Base-by-base conservation (phyloP, 2,797 vertebrate species). In the Mustela erminea region DNA sequence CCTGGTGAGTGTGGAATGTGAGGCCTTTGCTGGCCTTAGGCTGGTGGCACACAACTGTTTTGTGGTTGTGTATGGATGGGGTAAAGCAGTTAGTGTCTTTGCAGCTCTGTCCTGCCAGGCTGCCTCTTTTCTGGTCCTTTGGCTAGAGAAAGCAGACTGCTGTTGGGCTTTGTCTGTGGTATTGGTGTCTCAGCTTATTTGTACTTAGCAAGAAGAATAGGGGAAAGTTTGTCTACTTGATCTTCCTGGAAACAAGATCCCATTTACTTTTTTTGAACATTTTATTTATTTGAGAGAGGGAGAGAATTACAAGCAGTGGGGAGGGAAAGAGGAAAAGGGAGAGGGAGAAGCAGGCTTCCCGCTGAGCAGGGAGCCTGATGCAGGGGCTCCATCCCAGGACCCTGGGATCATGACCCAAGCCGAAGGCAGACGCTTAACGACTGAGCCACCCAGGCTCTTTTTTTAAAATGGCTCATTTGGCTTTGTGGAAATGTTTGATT, bases 401-500 rank as follows among this genome's bases (percentile, higher is more conserved):
- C 14, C 62, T 17, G 62, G 1, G 62, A 64, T 64, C 62, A 64
- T 3, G 62, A 32, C 62, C 62, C 7, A 14, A 64, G 29, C 62
- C 0, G 14, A 64, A 64, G 62, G 29, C 62, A 64, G 62, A 17
- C 0, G 3, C 29, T 17, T 64, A 32, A 64, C 0, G 6, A 64
- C 29, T 64, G 62, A 17, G 6, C 29, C 29, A 32, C 14, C 29
- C 62, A 32, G 62, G 14, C 14, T 93, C 20, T 35, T 62, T 80
- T 90, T 68, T 70, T 41, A 60, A 60, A 80, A 66, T 54, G 74
- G 56, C 68, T 3, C 20, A 7, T 38, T 92, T 68, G 78, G 66
- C 46, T 83, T 29, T 68, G 80, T 25, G 82, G 85, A 89, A 87
- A 85, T 92, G 38, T 88, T 46, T 90, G 64, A 7, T 32, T 95